Evolutionary conservation across 1,140 invertebrate genomes (phyloP).

Genomic region (Hylaeus anthracinus): DNA sequence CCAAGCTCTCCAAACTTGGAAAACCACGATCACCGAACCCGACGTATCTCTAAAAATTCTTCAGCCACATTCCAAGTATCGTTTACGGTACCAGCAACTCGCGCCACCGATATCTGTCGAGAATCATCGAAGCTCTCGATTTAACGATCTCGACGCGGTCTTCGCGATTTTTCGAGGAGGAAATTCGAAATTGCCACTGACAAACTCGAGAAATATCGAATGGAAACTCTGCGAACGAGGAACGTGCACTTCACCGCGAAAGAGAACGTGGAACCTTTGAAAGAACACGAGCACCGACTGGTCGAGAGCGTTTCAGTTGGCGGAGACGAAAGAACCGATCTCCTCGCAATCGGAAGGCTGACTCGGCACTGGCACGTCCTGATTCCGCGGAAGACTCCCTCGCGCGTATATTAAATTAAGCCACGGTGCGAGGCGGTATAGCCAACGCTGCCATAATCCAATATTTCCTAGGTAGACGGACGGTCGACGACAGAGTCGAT

Average conservation of each 20-base stretch:
- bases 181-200: background rate
- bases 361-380: constrained; percentile 73
- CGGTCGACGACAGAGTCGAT: constrained; percentile 4
- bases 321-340: constrained; percentile 51
- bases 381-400: constrained; percentile 70
- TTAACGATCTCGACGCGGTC: no score
- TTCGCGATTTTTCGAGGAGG: background rate
- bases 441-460: constrained; percentile 57
- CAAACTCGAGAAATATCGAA: no score
- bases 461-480: constrained; percentile 53
- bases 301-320: background rate
- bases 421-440: constrained; percentile 26
- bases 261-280: constrained; percentile 5
- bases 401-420: constrained; percentile 67
- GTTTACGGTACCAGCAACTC: background rate
- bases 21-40: background rate
- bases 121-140: background rate
- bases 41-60: background rate
- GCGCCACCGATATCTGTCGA: constrained; percentile 8
- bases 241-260: background rate
- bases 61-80: background rate
- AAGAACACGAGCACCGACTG: background rate
- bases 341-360: constrained; percentile 71
- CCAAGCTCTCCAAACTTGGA: background rate
- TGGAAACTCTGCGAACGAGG: background rate